phyloP scores from a whole-genome alignment of 2,888 invertebrate species.

The Synergus japonicus region DNA sequence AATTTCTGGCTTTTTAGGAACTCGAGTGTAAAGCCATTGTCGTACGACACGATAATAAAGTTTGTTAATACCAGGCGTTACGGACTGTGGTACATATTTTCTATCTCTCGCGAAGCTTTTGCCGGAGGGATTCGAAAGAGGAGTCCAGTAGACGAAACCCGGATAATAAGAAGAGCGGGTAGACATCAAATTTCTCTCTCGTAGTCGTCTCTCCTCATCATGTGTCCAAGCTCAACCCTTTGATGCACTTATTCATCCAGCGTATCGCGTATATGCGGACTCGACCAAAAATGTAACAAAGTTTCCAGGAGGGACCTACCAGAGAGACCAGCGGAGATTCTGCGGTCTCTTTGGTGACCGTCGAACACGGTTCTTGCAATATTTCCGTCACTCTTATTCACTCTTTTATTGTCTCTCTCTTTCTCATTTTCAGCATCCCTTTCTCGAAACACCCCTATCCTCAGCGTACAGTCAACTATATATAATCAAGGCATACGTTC shows the following conservation, averaged over 20 bases:
- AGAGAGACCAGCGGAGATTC: slow-evolving; percentile 69
- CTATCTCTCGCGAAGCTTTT: slow-evolving; percentile 40
- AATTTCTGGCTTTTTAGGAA: slow-evolving; percentile 40
- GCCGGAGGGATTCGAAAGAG: slow-evolving; percentile 37
- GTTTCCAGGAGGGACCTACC: slow-evolving; percentile 66
- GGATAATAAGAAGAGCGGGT: slow-evolving; percentile 52
- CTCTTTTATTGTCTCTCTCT: slow-evolving; percentile 48
- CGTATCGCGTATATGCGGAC: slow-evolving; percentile 63
- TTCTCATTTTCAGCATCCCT: slow-evolving; percentile 48
- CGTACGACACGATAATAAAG: slow-evolving; percentile 40
- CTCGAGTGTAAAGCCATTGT: slow-evolving; percentile 41
- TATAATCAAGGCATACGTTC: slow-evolving; percentile 41
- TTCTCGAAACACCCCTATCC: slow-evolving; percentile 36
- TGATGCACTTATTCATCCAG: slow-evolving; percentile 71
- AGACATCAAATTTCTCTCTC: slow-evolving; percentile 54
- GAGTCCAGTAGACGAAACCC: slow-evolving; percentile 17
- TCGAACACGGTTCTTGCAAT: slow-evolving; percentile 64
- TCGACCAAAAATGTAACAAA: slow-evolving; percentile 76
- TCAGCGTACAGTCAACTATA: slow-evolving; percentile 35
- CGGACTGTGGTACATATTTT: slow-evolving; percentile 39
- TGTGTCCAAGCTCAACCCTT: slow-evolving; percentile 63
- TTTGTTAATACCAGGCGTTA: slow-evolving; percentile 40
- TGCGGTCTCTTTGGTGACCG: slow-evolving; percentile 73
- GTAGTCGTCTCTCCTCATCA: slow-evolving; percentile 49
- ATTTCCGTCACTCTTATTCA: slow-evolving; percentile 58